These are phyloP conservation scores for Kryptopterus vitreolus DNA, from an alignment of 2,797 vertebrate species.

Conservation along the genomic window DNA sequence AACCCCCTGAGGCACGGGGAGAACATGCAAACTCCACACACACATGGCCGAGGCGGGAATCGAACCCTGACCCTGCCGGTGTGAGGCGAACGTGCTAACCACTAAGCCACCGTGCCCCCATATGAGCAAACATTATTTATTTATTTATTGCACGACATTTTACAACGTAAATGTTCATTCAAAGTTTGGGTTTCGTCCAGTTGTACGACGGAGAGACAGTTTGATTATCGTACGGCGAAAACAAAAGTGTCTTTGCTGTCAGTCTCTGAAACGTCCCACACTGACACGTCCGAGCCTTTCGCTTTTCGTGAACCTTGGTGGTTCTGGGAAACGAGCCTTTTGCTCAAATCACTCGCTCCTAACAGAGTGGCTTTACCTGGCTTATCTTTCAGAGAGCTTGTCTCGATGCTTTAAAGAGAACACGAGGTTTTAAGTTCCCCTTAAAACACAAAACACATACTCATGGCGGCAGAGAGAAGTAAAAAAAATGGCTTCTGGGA, in stretches of 20 bases:
- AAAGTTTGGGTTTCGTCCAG: conserved; percentile 9
- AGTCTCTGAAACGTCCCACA: neutral
- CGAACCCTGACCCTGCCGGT: too few species aligned
- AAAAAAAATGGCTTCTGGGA: conserved; percentile 25
- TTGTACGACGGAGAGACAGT: neutral
- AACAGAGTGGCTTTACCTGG: conserved; percentile 33
- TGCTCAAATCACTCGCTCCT: conserved; percentile 29
- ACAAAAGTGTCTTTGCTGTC: conserved; percentile 9
- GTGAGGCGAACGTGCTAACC: too few species aligned
- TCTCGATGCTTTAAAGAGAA: conserved; percentile 44
- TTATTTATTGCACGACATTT: neutral
- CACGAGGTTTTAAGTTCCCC: conserved; percentile 42
- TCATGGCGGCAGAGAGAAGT: conserved; percentile 34
- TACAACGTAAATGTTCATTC: neutral
- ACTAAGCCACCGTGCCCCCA: too few species aligned
- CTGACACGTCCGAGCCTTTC: neutral
- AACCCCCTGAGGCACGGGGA: too few species aligned
- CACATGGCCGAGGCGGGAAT: too few species aligned
- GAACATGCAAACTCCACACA: too few species aligned
- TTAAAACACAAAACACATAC: conserved; percentile 46
- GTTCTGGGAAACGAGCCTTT: conserved; percentile 38
- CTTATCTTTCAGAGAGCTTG: conserved; percentile 45
- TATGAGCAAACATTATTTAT: neutral
- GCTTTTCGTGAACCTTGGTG: conserved; percentile 2
- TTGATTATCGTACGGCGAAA: conserved; percentile 16